Percentiles rank a stretch among this genome's conserved stretches.
phyloP scores from a whole-genome alignment of 1,140 invertebrate species.

The Heliothis subflexa region DNA sequence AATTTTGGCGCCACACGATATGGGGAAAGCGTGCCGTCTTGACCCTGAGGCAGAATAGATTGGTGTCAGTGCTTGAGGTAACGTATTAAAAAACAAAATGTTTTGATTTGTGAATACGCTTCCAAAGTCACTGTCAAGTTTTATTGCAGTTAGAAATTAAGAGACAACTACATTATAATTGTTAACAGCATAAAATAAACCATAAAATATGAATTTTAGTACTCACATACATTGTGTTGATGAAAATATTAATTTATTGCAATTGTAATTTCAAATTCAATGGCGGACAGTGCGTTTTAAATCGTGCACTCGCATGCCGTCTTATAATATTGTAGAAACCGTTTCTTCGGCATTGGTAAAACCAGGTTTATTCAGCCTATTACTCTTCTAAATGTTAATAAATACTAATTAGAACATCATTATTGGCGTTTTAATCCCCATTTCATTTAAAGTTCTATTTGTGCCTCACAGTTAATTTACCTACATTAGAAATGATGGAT shows the following conservation, averaged over 20 bases:
- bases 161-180: neutral
- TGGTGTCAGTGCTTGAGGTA: constrained; percentile 66
- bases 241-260: too few species aligned
- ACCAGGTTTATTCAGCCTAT: neutral
- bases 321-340: neutral
- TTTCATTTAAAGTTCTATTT: constrained; percentile 43
- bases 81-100: constrained; percentile 55
- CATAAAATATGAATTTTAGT: too few species aligned
- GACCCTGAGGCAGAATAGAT: constrained; percentile 63
- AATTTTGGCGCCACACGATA: constrained; percentile 78
- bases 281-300: too few species aligned
- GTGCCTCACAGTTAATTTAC: constrained; percentile 34
- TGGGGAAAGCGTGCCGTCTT: constrained; percentile 71
- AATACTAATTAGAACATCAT: constrained; percentile 45
- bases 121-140: constrained; percentile 31
- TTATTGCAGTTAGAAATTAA: neutral
- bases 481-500: constrained; percentile 26
- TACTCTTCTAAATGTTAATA: constrained; percentile 36
- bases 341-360: constrained; percentile 16
- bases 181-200: too few species aligned
- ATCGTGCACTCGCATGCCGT: too few species aligned
- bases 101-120: constrained; percentile 35
- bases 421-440: constrained; percentile 33
- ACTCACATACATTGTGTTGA: too few species aligned
- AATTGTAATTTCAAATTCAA: too few species aligned